Evolutionary conservation across 1,140 invertebrate genomes (phyloP).

Genomic region (Zaprionus tsacasi): DNA sequence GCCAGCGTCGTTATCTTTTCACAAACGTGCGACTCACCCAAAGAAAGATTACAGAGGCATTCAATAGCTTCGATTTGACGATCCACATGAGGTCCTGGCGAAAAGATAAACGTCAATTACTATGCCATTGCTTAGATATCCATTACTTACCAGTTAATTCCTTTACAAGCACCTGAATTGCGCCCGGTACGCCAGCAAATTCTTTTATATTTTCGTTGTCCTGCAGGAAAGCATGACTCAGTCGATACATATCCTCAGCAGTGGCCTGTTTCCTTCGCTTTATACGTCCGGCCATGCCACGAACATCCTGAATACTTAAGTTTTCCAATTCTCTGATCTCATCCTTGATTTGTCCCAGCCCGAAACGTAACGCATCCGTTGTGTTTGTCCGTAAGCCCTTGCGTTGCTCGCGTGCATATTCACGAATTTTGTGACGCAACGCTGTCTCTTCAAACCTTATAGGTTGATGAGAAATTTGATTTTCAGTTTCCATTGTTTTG

Average conservation of each 20-base stretch:
- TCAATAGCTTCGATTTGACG: conserved; percentile 66
- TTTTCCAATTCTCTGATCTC: conserved; percentile 65
- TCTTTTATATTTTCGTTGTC: conserved; percentile 62
- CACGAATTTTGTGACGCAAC: conserved; percentile 62
- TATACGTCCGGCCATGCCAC: conserved; percentile 64
- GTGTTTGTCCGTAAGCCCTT: conserved; percentile 47
- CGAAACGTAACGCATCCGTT: conserved; percentile 69
- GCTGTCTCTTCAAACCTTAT: conserved; percentile 6
- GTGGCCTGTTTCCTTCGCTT: conserved; percentile 78
- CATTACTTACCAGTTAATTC: conserved; percentile 64
- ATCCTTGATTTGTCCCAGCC: conserved; percentile 68
- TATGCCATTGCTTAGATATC: background rate
- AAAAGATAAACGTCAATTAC: background rate
- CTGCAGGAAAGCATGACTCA: conserved; percentile 74
- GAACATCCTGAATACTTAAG: conserved; percentile 66
- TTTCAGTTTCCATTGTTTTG: conserved; percentile 10
- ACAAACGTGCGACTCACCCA: conserved; percentile 69
- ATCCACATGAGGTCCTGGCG: conserved; percentile 51
- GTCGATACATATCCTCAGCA: conserved; percentile 66
- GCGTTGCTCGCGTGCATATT: conserved; percentile 56
- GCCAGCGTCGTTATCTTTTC: conserved; percentile 72
- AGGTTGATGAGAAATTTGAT: background rate
- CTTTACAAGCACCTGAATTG: conserved; percentile 72
- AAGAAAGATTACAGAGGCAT: conserved; percentile 75
- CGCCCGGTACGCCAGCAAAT: conserved; percentile 66